A percentile compares a stretch with the other conserved stretches of the same genome.
phyloP scores from a whole-genome alignment of 2,888 invertebrate genomes.

The Julus scandinavius region DNA sequence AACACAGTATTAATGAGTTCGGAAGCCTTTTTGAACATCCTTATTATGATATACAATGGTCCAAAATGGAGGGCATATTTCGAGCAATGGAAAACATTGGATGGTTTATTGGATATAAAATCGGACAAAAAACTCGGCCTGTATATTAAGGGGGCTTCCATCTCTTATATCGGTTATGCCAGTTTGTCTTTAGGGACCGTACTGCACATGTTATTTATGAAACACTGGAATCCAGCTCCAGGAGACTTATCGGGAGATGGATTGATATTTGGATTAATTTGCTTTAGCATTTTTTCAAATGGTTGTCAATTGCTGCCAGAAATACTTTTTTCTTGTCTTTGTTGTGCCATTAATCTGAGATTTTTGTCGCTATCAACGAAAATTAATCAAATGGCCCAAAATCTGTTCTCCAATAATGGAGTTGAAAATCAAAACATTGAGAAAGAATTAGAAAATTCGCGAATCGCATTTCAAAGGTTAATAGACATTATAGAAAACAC shows the following conservation, averaged over 20 bases:
- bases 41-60: neutral
- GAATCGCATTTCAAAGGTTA: neutral
- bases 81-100: neutral
- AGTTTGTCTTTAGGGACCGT: neutral
- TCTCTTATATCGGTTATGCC: neutral
- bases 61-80: neutral
- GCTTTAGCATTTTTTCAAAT: neutral
- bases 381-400: neutral
- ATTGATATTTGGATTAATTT: neutral
- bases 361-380: neutral
- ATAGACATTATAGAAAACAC: neutral
- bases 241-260: neutral
- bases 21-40: neutral
- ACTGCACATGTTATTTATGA: neutral
- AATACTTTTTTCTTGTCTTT: neutral
- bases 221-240: neutral
- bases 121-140: neutral
- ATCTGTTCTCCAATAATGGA: neutral
- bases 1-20: neutral
- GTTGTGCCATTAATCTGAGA: neutral
- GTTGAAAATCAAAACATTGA: neutral
- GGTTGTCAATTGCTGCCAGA: neutral
- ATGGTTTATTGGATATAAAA: neutral
- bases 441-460: neutral
- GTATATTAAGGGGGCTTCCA: neutral